These are phyloP conservation scores for Meandrusa payeni DNA, from an alignment of 2,888 invertebrate genomes.

Conservation along the genomic window DNA sequence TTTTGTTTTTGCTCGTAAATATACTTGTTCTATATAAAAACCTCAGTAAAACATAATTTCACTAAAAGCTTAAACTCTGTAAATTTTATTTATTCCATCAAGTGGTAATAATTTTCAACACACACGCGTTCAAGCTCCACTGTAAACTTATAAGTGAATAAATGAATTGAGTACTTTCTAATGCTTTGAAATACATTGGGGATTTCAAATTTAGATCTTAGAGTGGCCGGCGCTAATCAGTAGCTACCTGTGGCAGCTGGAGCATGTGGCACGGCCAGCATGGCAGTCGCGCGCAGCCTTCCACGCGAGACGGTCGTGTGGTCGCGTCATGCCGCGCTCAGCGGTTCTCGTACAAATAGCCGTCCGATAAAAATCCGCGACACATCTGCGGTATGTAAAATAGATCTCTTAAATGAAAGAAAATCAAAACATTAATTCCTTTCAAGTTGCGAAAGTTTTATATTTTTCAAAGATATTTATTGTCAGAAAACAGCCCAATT, in stretches of 20 bases:
- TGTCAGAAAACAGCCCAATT: too few species aligned
- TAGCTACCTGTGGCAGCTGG: slow-evolving; percentile 69
- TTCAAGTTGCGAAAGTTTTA: slow-evolving; percentile 19
- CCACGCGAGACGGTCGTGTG: slow-evolving; percentile 69
- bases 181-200: slow-evolving; percentile 45
- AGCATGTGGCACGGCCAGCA: slow-evolving; percentile 56
- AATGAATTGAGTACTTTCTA: too few species aligned
- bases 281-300: slow-evolving; percentile 76
- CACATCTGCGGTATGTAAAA: slow-evolving; percentile 34
- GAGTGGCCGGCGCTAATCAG: slow-evolving; percentile 52
- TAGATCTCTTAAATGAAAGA: slow-evolving; percentile 4
- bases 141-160: too few species aligned
- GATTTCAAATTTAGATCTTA: slow-evolving; percentile 52
- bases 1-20: too few species aligned
- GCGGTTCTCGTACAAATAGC: slow-evolving; percentile 49
- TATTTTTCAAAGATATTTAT: slow-evolving; percentile 24
- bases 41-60: too few species aligned
- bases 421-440: slow-evolving; percentile 2
- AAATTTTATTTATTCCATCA: neutral
- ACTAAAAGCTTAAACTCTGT: too few species aligned
- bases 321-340: slow-evolving; percentile 49
- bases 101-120: neutral
- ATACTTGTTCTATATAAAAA: too few species aligned
- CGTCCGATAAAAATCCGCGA: slow-evolving; percentile 36
- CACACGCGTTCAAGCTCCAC: too few species aligned